These are phyloP conservation scores for Helogale parvula DNA, from an alignment of 2,113 vertebrate species.

Conservation along the genomic window DNA sequence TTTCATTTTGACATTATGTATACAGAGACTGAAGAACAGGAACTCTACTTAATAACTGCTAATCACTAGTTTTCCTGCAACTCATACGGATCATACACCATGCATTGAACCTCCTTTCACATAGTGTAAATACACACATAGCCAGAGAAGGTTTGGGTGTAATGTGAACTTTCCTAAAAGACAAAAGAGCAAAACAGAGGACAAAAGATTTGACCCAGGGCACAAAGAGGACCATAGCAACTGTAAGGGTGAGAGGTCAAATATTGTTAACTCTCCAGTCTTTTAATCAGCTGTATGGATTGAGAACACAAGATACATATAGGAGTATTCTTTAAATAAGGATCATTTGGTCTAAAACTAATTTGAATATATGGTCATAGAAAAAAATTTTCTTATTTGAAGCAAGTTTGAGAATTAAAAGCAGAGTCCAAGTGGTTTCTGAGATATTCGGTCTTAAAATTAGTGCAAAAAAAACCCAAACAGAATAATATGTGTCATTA, in stretches of 20 bases:
- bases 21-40: background rate
- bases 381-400: background rate
- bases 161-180: background rate
- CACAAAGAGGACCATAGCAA: background rate
- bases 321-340: background rate
- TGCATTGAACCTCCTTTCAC: background rate
- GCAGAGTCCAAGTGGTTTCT: background rate
- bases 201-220: background rate
- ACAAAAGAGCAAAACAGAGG: background rate
- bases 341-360: background rate
- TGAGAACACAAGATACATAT: background rate
- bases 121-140: background rate
- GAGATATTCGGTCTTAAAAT: background rate
- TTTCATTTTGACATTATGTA: background rate
- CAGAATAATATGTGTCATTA: no score
- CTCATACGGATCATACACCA: background rate
- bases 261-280: background rate
- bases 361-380: background rate
- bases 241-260: background rate
- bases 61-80: no score
- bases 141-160: background rate
- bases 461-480: no score
- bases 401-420: constrained; percentile 10
- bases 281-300: background rate
- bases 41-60: background rate